Evolutionary conservation across 2,888 invertebrate species (phyloP).

Genomic region (Amblyjoppa fuscipennis): DNA sequence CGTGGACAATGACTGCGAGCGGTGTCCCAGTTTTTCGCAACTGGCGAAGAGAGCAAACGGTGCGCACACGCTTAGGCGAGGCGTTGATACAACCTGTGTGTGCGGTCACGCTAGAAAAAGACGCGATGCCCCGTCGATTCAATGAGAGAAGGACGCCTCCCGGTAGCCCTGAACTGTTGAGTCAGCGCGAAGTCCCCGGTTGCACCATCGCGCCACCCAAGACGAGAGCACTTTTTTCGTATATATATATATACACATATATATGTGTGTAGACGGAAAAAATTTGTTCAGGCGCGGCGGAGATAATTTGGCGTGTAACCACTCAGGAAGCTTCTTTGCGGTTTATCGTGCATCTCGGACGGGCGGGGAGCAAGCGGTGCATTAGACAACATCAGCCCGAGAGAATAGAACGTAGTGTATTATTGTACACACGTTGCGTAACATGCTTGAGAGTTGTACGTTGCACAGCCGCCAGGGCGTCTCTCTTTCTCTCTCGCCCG

Average conservation of each 20-base stretch:
- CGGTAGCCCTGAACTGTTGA: slow-evolving; percentile 72
- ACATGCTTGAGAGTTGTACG: slow-evolving; percentile 19
- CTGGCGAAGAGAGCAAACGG: slow-evolving; percentile 11
- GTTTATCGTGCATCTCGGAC: slow-evolving; percentile 1
- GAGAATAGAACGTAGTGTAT: slow-evolving; percentile 32
- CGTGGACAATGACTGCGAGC: slow-evolving; percentile 17
- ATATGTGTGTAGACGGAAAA: background rate
- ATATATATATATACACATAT: too few species aligned
- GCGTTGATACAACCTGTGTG: background rate
- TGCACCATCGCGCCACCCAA: slow-evolving; percentile 2
- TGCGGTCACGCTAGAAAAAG: background rate
- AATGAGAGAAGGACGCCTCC: slow-evolving; percentile 29
- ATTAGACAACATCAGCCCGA: slow-evolving; percentile 1
- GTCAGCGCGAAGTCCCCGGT: slow-evolving; percentile 69
- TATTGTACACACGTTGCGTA: slow-evolving; percentile 47
- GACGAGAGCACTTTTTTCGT: background rate
- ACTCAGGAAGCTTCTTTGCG: background rate
- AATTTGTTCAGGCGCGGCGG: slow-evolving; percentile 9
- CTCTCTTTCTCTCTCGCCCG: background rate
- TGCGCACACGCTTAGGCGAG: background rate
- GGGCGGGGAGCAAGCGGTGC: background rate
- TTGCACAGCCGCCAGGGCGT: background rate
- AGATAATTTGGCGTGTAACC: background rate
- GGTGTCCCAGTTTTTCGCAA: slow-evolving; percentile 41
- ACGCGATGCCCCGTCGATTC: slow-evolving; percentile 11